Evolutionary conservation across 2,113 vertebrate genomes (phyloP), one percentile per base, ranked within the genome.

Genomic region (Rissa tridactyla): DNA sequence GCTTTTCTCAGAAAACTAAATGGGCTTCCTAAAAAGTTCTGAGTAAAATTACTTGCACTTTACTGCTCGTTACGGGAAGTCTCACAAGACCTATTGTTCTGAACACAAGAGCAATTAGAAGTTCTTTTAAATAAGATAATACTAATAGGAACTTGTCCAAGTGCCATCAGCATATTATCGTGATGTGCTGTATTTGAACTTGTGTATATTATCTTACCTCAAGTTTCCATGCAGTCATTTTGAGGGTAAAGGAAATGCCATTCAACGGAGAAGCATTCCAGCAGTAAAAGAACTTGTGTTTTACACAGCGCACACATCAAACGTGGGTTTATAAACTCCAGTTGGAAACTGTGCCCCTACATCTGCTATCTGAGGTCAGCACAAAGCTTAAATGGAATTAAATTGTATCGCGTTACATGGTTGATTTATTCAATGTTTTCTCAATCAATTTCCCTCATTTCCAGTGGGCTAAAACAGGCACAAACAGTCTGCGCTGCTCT

Each of bases 221-320:
- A 78, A 84, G 55, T 91, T 96, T 94, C 93, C 90, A 94, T 84
- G 80, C 60, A 76, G 92, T 95, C 87, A 84, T 84, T 88, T 70
- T 75, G 79, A 92, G 86, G 76, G 85, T 66, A 92, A 92, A 97
- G 86, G 85, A 97, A 96, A 96, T 49, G 52, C 91, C 75, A 72
- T 58, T 85, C 82, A 85, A 77, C 94, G 92, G 70, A 85, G 76
- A 91, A 91, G 62, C 69, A 93, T 94, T 86, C 91, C 94, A 95
- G 91, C 89, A 95, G 46, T 46, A 79, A 94, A n/a, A n/a, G n/a
- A n/a, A n/a, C n/a, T n/a, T n/a, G n/a, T n/a, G n/a, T n/a, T n/a
- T n/a, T n/a, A n/a, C 55, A 46, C 26, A 86, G 75, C 10, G 0
- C 34, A 13, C 38, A 34, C 90, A 92, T 88, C 72, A 94, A 87